Evolutionary conservation across 2,113 vertebrate species (phyloP).

Genomic region (Pollimyrus isidori): DNA sequence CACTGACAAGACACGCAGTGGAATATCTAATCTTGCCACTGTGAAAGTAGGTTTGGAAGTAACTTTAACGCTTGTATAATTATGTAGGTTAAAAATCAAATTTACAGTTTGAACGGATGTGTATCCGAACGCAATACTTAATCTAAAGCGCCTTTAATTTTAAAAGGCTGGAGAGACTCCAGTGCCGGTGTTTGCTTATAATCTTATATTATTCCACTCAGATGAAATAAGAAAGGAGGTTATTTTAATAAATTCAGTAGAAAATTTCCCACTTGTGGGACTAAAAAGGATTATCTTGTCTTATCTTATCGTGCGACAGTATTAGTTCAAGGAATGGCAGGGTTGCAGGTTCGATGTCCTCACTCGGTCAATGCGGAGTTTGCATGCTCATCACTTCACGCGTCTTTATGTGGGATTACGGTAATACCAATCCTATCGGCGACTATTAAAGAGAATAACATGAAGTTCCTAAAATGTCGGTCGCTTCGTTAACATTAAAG

Average conservation of each 20-base stretch:
- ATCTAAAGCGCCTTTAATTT: not conserved
- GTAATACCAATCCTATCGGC: not conserved
- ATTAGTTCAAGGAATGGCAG: not conserved
- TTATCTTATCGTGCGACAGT: not conserved
- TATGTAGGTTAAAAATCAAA: not conserved
- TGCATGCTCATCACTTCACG: not conserved
- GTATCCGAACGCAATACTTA: not conserved
- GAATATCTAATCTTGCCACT: not conserved
- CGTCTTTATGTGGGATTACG: not conserved
- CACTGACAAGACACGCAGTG: not conserved
- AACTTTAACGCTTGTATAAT: not conserved
- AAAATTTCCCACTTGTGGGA: too few species aligned
- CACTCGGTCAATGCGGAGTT: not conserved
- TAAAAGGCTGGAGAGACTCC: not conserved
- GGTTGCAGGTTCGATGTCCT: not conserved
- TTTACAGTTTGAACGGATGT: not conserved
- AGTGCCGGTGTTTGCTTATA: not conserved
- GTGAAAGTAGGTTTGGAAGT: not conserved
- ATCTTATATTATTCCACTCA: not conserved
- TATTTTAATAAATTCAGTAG: not conserved
- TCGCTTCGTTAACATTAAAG: not conserved
- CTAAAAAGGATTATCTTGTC: too few species aligned
- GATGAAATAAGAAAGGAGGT: not conserved
- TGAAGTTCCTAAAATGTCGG: not conserved
- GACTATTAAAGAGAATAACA: not conserved